These are phyloP conservation scores for Jacana jacana DNA, from an alignment of 2,113 vertebrate genomes.

Conservation along the genomic window DNA sequence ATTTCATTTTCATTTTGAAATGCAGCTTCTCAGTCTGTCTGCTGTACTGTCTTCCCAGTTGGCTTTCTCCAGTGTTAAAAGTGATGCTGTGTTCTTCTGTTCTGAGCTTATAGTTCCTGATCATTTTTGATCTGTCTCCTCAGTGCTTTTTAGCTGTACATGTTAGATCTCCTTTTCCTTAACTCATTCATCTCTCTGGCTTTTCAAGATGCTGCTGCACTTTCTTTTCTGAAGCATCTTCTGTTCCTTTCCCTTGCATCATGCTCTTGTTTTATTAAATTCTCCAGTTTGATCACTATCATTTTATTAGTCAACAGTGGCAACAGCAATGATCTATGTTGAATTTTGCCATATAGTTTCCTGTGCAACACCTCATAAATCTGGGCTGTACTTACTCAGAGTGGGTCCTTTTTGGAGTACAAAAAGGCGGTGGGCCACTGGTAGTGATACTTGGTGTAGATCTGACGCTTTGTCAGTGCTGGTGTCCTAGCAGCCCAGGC, in stretches of 20 bases:
- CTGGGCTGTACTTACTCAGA: background rate
- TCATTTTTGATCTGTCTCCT: conserved; percentile 12
- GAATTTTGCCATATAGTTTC: background rate
- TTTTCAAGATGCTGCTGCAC: background rate
- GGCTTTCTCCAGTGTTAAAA: conserved; percentile 3
- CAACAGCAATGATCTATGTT: background rate
- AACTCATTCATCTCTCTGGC: background rate
- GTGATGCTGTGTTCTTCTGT: background rate
- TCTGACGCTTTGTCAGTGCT: background rate
- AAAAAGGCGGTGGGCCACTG: background rate
- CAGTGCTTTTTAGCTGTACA: conserved; percentile 1
- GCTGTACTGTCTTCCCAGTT: background rate
- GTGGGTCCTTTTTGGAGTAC: background rate
- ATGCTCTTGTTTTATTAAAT: background rate
- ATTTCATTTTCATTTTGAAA: background rate
- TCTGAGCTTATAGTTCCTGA: conserved; percentile 17
- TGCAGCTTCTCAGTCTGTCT: background rate
- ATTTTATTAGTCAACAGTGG: background rate
- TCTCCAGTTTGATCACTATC: background rate
- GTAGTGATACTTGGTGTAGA: background rate
- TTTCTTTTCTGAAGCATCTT: background rate
- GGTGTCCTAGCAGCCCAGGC: background rate
- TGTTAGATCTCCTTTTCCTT: conserved; percentile 23
- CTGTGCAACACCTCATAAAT: background rate
- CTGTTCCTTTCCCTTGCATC: background rate